Conservation (phyloP, 30 jellyfish, hydroid and myxozoan genomes). For the Aurelia coerulea region DNA sequence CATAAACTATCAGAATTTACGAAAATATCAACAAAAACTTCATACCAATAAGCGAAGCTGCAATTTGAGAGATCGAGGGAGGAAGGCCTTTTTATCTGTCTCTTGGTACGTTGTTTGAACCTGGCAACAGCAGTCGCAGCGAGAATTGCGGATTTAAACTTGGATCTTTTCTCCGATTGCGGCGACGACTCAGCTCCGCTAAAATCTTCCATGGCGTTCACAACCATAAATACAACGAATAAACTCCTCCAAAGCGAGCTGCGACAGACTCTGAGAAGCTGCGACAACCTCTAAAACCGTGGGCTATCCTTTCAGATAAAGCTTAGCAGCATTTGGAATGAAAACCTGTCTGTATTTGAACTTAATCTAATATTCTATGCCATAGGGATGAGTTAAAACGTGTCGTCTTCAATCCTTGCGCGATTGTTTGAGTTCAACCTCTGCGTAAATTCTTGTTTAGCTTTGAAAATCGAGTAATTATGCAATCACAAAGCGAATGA, state of each 20-base stretch:
- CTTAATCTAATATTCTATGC: no score
- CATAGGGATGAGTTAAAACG: no score
- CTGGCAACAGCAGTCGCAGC: constrained; percentile 64
- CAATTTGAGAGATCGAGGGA: constrained; percentile 13
- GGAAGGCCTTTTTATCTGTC: constrained; percentile 5
- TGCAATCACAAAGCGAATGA: constrained; percentile 9
- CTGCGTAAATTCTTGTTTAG: constrained; percentile 15
- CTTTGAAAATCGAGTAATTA: constrained; percentile 30
- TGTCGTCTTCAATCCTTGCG: no score
- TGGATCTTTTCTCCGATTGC: constrained; percentile 41
- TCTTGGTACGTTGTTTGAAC: constrained; percentile 9
- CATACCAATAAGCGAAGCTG: not conserved
- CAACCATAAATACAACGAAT: no score
- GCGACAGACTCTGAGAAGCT: not conserved
- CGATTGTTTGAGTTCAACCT: constrained; percentile 53
- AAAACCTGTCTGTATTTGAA: no score
- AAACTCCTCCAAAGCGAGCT: no score
- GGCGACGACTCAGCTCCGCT: constrained; percentile 22
- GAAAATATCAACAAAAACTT: no score
- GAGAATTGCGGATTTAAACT: constrained; percentile 30
- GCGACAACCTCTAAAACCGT: no score
- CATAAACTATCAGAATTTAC: no score
- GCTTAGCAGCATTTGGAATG: no score
- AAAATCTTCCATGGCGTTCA: no score
- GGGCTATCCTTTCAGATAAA: no score